Base-by-base conservation (phyloP, 2,113 vertebrate species). In the Rattus rattus region DNA sequence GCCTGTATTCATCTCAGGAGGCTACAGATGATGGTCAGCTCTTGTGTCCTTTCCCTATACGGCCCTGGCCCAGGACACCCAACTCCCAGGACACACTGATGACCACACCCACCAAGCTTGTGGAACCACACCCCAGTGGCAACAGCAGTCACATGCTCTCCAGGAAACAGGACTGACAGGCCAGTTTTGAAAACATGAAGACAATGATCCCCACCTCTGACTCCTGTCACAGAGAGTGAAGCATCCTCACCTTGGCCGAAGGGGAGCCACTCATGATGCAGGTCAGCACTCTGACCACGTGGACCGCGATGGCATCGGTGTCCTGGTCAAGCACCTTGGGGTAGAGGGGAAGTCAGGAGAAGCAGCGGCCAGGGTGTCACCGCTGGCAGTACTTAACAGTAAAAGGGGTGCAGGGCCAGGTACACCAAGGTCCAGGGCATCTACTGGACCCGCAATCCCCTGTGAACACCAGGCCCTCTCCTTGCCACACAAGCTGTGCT, bases 181-280 rank as follows among this genome's bases (percentile, higher is more conserved):
- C 30, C 70, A 11, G 2, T 20, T 63, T 75, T 47, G 49, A 87
- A 54, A 47, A n/a, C 43, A 10, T 2, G 8, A 3, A 39, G 11
- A 59, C 70, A 22, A 4, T 7, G 2, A 59, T 30, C 56, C 56
- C 28, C 6, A 20, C 22, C 36, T 24, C 20, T 36, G 2, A 11
- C 2, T 54, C 65, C 52, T 5, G 13, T 30, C 0, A 5, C 11
- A 26, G 61, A 56, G 0, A 10, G 1, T 0, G 17, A 36, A 20
- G 30, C 0, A 0, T 4, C 16, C 98, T 97, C 98, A 99, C 99
- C 99, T 99, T 99, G 97, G 99, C 99, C 0, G 99, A 99, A 0
- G 99, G 99, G 0, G 99, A 99, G 98, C 98, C 99, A 70, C 99
- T 99, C 99, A 99, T 99, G 98, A 99, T 99, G 95, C 99, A 99